Evolutionary conservation across 1,140 invertebrate species (phyloP), one percentile per base, ranked within the genome.

Genomic region (Pygmarrhopalites habei): DNA sequence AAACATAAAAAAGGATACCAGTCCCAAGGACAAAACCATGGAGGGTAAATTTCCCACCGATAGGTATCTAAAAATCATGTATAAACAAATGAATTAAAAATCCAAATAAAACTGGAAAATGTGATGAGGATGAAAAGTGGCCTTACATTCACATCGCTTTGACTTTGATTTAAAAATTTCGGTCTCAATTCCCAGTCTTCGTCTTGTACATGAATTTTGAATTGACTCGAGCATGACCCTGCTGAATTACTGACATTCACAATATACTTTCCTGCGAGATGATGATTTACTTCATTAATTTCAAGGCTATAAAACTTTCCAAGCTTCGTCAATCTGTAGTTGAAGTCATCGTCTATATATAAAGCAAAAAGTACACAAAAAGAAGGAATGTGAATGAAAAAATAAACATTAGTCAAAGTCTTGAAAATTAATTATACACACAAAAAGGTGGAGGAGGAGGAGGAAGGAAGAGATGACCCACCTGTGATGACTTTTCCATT

Each of bases 1-100:
- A 56, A 41, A 41, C 35, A 41, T 56, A 56, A 28, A 56, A 56
- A 23, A 56, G 53, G 21, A 56, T 56, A 3, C 53, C 53, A 41
- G 30, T 35, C 25, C 53, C 53, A 12, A 56, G 3, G 25, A 56
- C 53, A 41, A 56, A 56, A 10, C 53, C 53, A 56, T 56, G 53
- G 19, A 56, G 12, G 5, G 53, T 56, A 56, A 56, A 56, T 41
- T 56, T 56, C 3, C 39, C 53, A 10, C 29, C 53, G 4, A 23
- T 12, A n/a, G 29, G 19, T 2, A n/a, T n/a, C n/a, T n/a, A n/a
- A n/a, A n/a, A n/a, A n/a, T n/a, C n/a, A n/a, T n/a, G n/a, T n/a
- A n/a, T n/a, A n/a, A n/a, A n/a, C n/a, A n/a, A n/a, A n/a, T n/a
- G n/a, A n/a, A n/a, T n/a, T n/a, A n/a, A n/a, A n/a, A n/a, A n/a